Evolutionary conservation across 1,140 invertebrate genomes (phyloP), one percentile per base, ranked within the genome.

Genomic region (Asobara japonica): DNA sequence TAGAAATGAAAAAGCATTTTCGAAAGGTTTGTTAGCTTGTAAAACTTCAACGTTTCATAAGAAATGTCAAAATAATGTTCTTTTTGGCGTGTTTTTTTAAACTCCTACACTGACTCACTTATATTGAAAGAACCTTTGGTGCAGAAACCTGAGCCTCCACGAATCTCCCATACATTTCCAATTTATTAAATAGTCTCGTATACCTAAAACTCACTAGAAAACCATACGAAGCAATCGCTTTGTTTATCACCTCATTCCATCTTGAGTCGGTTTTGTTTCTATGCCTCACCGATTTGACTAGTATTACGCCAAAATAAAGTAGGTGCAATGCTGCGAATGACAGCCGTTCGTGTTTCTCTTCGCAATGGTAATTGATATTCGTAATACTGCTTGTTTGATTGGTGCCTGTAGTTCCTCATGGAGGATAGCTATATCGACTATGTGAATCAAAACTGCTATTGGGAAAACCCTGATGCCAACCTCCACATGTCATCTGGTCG

Each of bases 391-490:
- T 78, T 8, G 80, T 82, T 11, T 83, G 84, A 33, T 65, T 83
- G 20, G 81, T 85, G 5, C 82, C 84, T 0, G 78, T 83, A 5
- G 82, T 84, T 2, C 86, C 86, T 3, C 88, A 89, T 11, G 92
- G 92, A 72, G 92, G 90, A 77, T 93, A 91, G 75, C 91, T 92
- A 77, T 92, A 93, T 0, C 92, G 91, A 18, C 91, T 92, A 79
- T 93, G 91, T 22, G 90, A 91, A 5, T 90, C 90, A 48, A 91
- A 91, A 33, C 90, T 89, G 2, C 91, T 92, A 74, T 89, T 88
- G 7, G 88, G 85, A 11, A 84, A 83, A 0, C 82, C 83, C 36
- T 86, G 84, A 67, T 86, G 86, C 5, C 86, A 27, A 18, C 79
- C n/a, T 6, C 84, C 83, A 6, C 78, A 56, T 3, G 82, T 74